phyloP scores from a whole-genome alignment of 1,140 invertebrate genomes.

The Macrotrachela quadricornifera region DNA sequence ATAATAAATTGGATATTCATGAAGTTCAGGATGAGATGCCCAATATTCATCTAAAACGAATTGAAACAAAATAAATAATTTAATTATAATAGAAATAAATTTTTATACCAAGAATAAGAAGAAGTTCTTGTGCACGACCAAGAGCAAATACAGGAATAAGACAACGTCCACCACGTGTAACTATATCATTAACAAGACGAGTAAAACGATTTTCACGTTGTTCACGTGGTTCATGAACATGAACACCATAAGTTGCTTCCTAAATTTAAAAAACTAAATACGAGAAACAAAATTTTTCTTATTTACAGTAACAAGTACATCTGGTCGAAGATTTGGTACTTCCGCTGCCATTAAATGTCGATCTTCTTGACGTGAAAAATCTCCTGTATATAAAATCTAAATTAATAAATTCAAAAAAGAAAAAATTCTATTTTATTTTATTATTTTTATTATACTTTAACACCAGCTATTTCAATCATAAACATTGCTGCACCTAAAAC shows the following conservation, averaged over 20 bases:
- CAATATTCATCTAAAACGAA: slow-evolving; percentile 67
- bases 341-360: slow-evolving; percentile 96
- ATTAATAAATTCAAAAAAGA: not conserved
- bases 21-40: slow-evolving; percentile 86
- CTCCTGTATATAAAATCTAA: slow-evolving; percentile 80
- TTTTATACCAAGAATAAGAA: slow-evolving; percentile 60
- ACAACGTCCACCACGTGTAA: slow-evolving; percentile 76
- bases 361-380: slow-evolving; percentile 95
- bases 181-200: slow-evolving; percentile 78
- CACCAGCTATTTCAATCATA: slow-evolving; percentile 97
- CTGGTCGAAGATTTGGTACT: slow-evolving; percentile 77
- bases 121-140: slow-evolving; percentile 81
- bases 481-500: slow-evolving; percentile 98
- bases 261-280: slow-evolving; percentile 17
- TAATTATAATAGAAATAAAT: not conserved
- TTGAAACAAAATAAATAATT: slow-evolving; percentile 6
- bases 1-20: slow-evolving; percentile 98
- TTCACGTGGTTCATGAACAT: slow-evolving; percentile 93
- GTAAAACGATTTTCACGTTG: slow-evolving; percentile 86
- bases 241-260: slow-evolving; percentile 97
- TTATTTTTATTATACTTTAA: slow-evolving; percentile 41
- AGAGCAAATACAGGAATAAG: slow-evolving; percentile 95
- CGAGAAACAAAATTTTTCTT: not conserved
- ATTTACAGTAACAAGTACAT: slow-evolving; percentile 75
- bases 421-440: not conserved